Percentiles rank a stretch among this genome's conserved stretches.
phyloP scores from a whole-genome alignment of 2,113 vertebrate genomes.

The Pholis gunnellus region DNA sequence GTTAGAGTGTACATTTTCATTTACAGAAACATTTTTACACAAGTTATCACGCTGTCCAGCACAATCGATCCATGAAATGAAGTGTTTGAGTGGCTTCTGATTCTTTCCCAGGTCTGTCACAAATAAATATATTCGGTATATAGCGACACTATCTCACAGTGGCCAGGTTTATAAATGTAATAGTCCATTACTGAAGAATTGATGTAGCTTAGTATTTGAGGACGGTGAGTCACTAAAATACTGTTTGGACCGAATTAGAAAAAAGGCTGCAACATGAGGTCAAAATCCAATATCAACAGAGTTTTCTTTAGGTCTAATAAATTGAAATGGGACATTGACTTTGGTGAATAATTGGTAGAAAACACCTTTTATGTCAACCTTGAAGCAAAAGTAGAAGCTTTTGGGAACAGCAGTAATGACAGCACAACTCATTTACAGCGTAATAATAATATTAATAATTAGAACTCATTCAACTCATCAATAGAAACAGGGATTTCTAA shows the following conservation, averaged over 20 bases:
- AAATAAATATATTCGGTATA: slow-evolving; percentile 72
- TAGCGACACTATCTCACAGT: slow-evolving; percentile 54
- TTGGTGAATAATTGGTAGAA: slow-evolving; percentile 13
- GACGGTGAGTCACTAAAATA: slow-evolving; percentile 9
- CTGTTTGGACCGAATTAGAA: not conserved
- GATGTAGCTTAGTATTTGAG: slow-evolving; percentile 17
- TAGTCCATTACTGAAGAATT: slow-evolving; percentile 17
- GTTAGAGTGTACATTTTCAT: slow-evolving; percentile 11
- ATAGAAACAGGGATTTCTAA: slow-evolving; percentile 27
- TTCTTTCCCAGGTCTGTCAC: slow-evolving; percentile 48
- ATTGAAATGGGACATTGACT: slow-evolving; percentile 5
- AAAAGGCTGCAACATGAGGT: slow-evolving; percentile 6
- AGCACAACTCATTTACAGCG: slow-evolving; percentile 54
- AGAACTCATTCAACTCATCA: slow-evolving; percentile 40
- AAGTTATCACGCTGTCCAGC: slow-evolving; percentile 12
- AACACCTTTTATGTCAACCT: slow-evolving; percentile 5
- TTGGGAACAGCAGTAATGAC: slow-evolving; percentile 22
- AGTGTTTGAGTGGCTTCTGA: slow-evolving; percentile 42
- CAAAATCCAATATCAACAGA: not conserved
- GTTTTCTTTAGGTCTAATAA: not conserved
- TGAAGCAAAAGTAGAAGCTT: slow-evolving; percentile 9
- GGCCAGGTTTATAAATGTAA: slow-evolving; percentile 31
- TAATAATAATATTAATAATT: slow-evolving; percentile 24
- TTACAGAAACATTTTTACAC: slow-evolving; percentile 34
- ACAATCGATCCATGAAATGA: slow-evolving; percentile 13